Evolutionary conservation across 2,888 invertebrate species (phyloP), one percentile per base, ranked within the genome.

Genomic region (Piscicola geometra): DNA sequence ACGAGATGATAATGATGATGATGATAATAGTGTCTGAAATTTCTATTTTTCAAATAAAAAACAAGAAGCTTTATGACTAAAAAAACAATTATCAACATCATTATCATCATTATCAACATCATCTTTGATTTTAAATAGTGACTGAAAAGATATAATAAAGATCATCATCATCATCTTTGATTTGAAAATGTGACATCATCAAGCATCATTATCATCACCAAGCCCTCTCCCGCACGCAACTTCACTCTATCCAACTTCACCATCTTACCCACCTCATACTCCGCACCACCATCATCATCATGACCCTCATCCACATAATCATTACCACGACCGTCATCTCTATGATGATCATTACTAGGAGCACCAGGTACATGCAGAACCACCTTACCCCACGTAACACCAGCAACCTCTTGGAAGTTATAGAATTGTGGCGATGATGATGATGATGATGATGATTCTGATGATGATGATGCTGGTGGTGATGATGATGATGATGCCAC

Each of bases 361-460:
- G 9, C 25, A 56, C 12, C 60, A 56, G 60, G 5, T 5, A 56
- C 60, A 21, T 56, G 25, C 5, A 56, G 15, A n/a, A 56, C 60
- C 60, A 56, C 60, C 60, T 56, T 56, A 5, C 60, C 60, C 60
- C 60, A 56, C n/a, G 60, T 56, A 5, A 56, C 60, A 15, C 60
- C 60, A 56, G 60, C n/a, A 21, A 18, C 25, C 15, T 15, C 15
- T 5, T 56, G 60, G 60, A 25, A 56, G 50, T 47, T 47, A 15
- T 47, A n/a, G n/a, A n/a, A n/a, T n/a, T n/a, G n/a, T n/a, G n/a
- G n/a, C n/a, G n/a, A n/a, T n/a, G n/a, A n/a, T n/a, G n/a, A n/a
- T n/a, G n/a, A n/a, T n/a, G n/a, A n/a, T n/a, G n/a, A n/a, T n/a
- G n/a, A n/a, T n/a, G n/a, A n/a, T n/a, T n/a, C n/a, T n/a, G n/a